Conservation (phyloP, 2,888 invertebrate species). For the Drosophila borealis region DNA sequence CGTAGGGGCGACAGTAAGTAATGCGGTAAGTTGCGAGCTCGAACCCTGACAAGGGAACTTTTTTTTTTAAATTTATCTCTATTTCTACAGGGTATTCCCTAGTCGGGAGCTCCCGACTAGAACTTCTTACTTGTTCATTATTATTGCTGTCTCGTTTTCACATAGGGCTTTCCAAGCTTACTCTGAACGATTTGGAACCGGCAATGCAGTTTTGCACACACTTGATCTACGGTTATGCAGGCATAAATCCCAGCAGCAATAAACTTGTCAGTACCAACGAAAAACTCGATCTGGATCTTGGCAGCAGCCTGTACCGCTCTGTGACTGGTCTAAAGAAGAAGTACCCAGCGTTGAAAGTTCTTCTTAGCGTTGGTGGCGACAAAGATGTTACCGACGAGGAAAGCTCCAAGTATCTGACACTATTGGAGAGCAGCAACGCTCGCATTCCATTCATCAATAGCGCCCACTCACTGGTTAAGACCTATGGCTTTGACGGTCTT, state of each 20-base stretch:
- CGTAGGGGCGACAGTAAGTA: no score
- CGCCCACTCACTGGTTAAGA: slow-evolving; percentile 89
- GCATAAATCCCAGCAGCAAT: slow-evolving; percentile 89
- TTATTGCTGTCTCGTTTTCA: neutral
- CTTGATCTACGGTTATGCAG: slow-evolving; percentile 91
- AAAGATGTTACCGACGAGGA: slow-evolving; percentile 88
- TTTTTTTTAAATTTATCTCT: no score
- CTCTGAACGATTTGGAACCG: slow-evolving; percentile 89
- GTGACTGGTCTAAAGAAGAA: slow-evolving; percentile 89
- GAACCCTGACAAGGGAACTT: no score
- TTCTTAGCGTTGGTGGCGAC: slow-evolving; percentile 92
- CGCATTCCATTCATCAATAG: slow-evolving; percentile 92
- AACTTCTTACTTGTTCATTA: neutral
- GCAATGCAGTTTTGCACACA: slow-evolving; percentile 92
- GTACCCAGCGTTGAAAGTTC: slow-evolving; percentile 89
- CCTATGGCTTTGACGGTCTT: slow-evolving; percentile 94
- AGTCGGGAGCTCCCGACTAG: no score
- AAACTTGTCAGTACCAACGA: slow-evolving; percentile 90
- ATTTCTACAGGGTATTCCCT: no score
- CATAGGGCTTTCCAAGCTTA: slow-evolving; percentile 91
- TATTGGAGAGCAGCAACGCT: slow-evolving; percentile 91
- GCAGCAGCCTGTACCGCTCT: slow-evolving; percentile 89
- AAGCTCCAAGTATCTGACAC: slow-evolving; percentile 88
- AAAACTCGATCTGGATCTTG: slow-evolving; percentile 89
- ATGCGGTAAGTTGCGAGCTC: no score